A percentile compares a stretch with the other conserved stretches of the same genome.
phyloP scores from a whole-genome alignment of 2,113 vertebrate genomes.

The Pipa parva region DNA sequence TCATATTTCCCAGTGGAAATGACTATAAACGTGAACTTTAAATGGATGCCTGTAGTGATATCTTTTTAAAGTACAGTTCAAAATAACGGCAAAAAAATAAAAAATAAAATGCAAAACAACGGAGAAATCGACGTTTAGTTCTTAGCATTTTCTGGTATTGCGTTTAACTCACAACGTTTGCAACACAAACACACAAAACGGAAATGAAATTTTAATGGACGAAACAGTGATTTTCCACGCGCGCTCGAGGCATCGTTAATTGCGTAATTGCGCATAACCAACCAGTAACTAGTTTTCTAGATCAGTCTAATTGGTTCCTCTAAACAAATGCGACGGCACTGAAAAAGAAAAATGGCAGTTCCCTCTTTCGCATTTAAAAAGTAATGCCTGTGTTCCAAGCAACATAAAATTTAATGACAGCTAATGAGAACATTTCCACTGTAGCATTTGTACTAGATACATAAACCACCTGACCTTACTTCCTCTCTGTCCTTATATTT shows the following conservation, averaged over 20 bases:
- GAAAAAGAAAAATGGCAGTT: not conserved
- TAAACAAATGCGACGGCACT: not conserved
- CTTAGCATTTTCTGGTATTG: too few species aligned
- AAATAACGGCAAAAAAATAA: slow-evolving; percentile 14
- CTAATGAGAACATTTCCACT: not conserved
- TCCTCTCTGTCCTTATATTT: not conserved
- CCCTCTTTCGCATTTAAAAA: not conserved
- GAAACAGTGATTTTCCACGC: not conserved
- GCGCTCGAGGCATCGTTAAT: not conserved
- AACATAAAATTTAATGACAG: not conserved
- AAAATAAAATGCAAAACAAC: slow-evolving; percentile 15
- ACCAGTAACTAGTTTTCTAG: not conserved
- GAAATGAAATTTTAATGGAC: slow-evolving; percentile 25
- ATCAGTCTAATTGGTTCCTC: not conserved
- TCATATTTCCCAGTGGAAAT: slow-evolving; percentile 35
- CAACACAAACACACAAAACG: not conserved
- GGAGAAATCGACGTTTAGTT: too few species aligned
- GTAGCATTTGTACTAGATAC: not conserved
- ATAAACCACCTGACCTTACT: not conserved
- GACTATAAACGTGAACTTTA: slow-evolving; percentile 30
- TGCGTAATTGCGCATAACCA: not conserved
- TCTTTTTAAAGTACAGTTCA: slow-evolving; percentile 28
- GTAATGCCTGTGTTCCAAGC: not conserved
- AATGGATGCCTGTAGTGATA: slow-evolving; percentile 29
- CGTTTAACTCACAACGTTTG: not conserved